Conservation (phyloP, 2,888 invertebrate species). For the Eristalinus aeneus region DNA sequence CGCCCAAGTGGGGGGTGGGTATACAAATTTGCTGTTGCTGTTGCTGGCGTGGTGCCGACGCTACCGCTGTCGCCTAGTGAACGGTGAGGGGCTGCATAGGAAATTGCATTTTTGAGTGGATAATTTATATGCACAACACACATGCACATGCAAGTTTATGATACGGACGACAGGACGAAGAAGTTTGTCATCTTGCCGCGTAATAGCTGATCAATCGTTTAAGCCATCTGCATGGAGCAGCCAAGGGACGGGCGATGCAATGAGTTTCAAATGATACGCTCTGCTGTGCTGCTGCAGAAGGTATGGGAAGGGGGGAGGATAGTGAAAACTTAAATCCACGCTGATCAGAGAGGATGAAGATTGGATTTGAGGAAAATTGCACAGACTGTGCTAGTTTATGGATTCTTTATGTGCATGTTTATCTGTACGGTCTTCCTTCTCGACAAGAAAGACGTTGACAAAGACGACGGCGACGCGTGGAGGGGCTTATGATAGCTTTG, state of each 20-base stretch:
- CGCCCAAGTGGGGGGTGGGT: not conserved
- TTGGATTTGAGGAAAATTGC: conserved; percentile 65
- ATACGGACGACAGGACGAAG: not conserved
- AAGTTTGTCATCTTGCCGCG: conserved; percentile 67
- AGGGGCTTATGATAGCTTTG: conserved; percentile 1
- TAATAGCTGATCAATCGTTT: conserved; percentile 71
- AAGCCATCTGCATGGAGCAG: conserved; percentile 59
- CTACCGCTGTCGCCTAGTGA: not conserved
- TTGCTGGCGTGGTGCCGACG: not conserved
- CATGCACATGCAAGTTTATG: not conserved
- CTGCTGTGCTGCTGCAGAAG: not conserved
- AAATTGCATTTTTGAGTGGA: conserved; percentile 76
- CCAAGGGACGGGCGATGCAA: conserved; percentile 42
- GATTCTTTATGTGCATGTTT: conserved; percentile 66
- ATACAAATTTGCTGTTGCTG: not conserved
- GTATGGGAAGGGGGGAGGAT: not conserved
- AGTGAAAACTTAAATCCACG: conserved; percentile 56
- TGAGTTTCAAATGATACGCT: conserved; percentile 53
- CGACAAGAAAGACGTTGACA: not conserved
- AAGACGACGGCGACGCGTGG: not conserved
- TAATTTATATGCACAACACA: conserved; percentile 75
- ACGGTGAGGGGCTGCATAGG: conserved; percentile 72
- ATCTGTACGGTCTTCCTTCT: conserved; percentile 30
- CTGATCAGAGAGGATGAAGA: conserved; percentile 52
- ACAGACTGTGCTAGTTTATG: conserved; percentile 64